A percentile compares a stretch with the other conserved stretches of the same genome.
These are phyloP conservation scores for Campoplex capitator DNA, from an alignment of 2,888 invertebrate species.

Conservation along the genomic window DNA sequence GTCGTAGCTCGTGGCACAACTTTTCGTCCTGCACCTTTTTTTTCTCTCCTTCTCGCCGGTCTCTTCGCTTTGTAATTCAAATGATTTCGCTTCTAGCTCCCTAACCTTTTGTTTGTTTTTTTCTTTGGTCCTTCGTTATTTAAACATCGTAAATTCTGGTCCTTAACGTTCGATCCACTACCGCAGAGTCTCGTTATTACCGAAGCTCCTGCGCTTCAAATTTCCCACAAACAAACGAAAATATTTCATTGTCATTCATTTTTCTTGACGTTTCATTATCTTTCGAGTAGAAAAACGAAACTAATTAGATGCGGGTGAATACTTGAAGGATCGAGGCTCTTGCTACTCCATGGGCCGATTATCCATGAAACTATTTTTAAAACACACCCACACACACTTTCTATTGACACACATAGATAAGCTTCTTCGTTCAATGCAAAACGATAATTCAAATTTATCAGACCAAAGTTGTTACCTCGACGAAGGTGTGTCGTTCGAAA, in stretches of 20 bases:
- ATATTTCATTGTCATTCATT: not conserved
- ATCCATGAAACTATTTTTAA: slow-evolving; percentile 18
- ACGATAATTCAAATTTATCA: not conserved
- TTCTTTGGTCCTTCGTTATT: slow-evolving; percentile 1
- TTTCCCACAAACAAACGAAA: not conserved
- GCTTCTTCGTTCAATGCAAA: not conserved
- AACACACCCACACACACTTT: not conserved
- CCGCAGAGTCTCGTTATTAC: slow-evolving; percentile 4
- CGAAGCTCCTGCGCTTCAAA: not conserved
- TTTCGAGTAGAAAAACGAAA: not conserved
- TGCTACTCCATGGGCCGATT: not conserved
- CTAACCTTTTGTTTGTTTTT: no score
- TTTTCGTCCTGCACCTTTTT: slow-evolving; percentile 8
- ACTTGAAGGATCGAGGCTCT: not conserved
- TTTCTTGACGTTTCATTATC: not conserved
- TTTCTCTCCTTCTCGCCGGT: not conserved
- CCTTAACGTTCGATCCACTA: slow-evolving; percentile 1
- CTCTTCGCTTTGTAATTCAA: slow-evolving; percentile 11
- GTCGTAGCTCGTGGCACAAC: slow-evolving; percentile 15
- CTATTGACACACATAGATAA: slow-evolving; percentile 54
- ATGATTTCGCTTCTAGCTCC: slow-evolving; percentile 10
- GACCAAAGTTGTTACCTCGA: not conserved
- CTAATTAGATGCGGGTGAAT: not conserved
- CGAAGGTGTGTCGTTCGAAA: not conserved
- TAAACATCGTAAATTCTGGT: not conserved